Percentiles rank a stretch among this genome's conserved stretches.
Evolutionary conservation across 1,140 invertebrate genomes (phyloP).

Genomic region (Papilio dardanus): DNA sequence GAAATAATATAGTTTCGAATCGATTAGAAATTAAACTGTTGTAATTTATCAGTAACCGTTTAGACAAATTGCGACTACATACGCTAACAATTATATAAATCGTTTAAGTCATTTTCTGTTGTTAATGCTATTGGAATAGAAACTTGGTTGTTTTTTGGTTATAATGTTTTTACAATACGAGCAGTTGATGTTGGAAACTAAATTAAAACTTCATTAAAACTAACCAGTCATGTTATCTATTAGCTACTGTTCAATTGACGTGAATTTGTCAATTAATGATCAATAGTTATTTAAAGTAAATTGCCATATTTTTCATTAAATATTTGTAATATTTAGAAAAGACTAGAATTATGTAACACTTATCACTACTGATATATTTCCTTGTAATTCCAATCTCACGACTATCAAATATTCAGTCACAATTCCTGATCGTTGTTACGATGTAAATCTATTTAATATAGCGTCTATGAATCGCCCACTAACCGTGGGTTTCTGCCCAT

Average conservation of each 20-base stretch:
- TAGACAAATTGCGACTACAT: not conserved
- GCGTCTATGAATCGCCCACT: slow-evolving; percentile 37
- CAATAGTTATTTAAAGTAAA: not conserved
- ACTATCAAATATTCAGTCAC: not conserved
- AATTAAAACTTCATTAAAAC: not conserved
- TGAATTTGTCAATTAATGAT: not conserved
- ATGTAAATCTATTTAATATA: slow-evolving; percentile 27
- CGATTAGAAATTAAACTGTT: slow-evolving; percentile 1
- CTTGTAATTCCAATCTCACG: slow-evolving; percentile 1
- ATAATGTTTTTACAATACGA: not conserved
- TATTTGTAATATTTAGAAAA: not conserved
- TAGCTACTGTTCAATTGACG: not conserved
- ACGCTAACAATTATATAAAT: slow-evolving; percentile 26
- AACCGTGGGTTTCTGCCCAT: not conserved
- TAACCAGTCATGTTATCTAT: too few species aligned
- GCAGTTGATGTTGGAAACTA: not conserved
- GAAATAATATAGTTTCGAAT: not conserved
- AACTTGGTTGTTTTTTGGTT: not conserved
- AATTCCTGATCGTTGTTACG: slow-evolving; percentile 21
- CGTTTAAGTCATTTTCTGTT: slow-evolving; percentile 24
- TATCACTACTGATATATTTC: not conserved
- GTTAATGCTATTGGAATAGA: slow-evolving; percentile 7
- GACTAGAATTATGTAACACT: not conserved
- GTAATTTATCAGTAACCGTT: slow-evolving; percentile 1
- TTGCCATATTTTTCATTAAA: not conserved